phyloP scores from a whole-genome alignment of 2,113 vertebrate genomes.

The Empidonax alnorum region DNA sequence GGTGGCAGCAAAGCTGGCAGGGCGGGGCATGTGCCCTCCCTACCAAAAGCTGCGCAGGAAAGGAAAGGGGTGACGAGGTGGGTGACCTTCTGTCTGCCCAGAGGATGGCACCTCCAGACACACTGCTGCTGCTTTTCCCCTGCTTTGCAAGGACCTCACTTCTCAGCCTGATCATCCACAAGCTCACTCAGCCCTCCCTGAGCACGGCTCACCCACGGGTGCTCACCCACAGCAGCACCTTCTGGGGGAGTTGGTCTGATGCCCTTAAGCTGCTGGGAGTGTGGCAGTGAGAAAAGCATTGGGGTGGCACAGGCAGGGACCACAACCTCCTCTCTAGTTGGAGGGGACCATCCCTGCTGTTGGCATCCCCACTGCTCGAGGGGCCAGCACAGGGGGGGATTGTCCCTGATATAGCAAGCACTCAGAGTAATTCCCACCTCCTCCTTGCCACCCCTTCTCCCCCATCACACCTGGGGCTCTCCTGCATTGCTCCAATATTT shows the following conservation, averaged over 20 bases:
- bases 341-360: neutral
- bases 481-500: neutral
- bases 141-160: neutral
- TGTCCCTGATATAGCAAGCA: neutral
- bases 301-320: neutral
- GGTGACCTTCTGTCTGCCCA: neutral
- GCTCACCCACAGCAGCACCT: neutral
- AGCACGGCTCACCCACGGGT: rapidly evolving
- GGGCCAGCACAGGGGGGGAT: rapidly evolving
- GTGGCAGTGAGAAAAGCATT: neutral
- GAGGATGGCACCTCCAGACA: neutral
- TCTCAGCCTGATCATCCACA: neutral
- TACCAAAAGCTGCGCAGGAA: neutral
- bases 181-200: neutral
- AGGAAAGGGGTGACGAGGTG: neutral
- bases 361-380: neutral
- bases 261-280: neutral
- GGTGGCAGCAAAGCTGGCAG: constrained; percentile 72
- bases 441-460: neutral
- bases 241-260: neutral
- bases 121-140: neutral
- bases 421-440: neutral
- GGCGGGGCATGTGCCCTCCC: rapidly evolving
- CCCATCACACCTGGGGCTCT: neutral
- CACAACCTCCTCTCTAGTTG: neutral